These are phyloP conservation scores for Ommatoiulus sabulosus DNA, from an alignment of 2,888 invertebrate species.

Conservation along the genomic window DNA sequence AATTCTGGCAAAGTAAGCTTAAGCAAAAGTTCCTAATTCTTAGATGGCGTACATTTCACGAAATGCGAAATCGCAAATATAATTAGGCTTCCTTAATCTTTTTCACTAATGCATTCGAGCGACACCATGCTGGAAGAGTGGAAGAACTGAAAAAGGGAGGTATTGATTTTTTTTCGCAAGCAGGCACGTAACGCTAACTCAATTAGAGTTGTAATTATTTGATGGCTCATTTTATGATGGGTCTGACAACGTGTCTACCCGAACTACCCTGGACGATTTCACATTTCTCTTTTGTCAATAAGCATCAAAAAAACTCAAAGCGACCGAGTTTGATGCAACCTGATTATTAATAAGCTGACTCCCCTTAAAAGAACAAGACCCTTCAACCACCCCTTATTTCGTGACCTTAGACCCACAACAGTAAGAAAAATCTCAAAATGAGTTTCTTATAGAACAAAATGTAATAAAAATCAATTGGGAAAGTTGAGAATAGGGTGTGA, in stretches of 20 bases:
- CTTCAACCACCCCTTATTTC: background rate
- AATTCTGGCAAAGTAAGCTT: background rate
- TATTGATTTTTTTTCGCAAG: background rate
- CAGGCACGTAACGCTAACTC: slow-evolving; percentile 40
- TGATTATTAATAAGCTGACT: background rate
- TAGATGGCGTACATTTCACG: background rate
- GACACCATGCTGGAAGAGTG: background rate
- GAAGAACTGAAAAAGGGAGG: background rate
- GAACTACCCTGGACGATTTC: background rate
- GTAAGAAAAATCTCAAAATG: background rate
- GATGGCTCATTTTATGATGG: slow-evolving; percentile 35
- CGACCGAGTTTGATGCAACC: background rate
- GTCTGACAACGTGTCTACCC: slow-evolving; percentile 21
- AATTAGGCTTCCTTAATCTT: slow-evolving; percentile 28
- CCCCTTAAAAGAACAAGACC: background rate
- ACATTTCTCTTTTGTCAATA: background rate
- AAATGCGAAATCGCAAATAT: slow-evolving; percentile 36
- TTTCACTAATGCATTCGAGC: background rate
- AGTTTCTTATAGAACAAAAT: too few species aligned
- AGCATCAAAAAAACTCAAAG: background rate
- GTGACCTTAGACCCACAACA: background rate
- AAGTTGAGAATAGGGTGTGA: too few species aligned
- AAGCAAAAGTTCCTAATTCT: background rate
- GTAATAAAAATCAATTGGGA: too few species aligned
- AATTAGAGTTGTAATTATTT: slow-evolving; percentile 39